phyloP scores from a whole-genome alignment of 2,888 invertebrate species.

The Aricia artaxerxes region DNA sequence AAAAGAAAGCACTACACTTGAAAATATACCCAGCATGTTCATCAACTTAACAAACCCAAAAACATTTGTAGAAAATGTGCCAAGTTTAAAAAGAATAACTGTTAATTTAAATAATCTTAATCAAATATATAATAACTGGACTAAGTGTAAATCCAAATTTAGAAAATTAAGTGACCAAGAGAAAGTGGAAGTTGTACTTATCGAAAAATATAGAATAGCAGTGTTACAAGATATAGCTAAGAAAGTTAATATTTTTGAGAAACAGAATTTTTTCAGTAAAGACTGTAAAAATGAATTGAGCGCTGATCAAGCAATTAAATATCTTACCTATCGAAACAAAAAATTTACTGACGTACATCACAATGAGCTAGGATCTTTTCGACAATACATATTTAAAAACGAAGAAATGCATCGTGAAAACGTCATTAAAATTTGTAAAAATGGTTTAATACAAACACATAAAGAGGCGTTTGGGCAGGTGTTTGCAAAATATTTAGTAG shows the following conservation, averaged over 20 bases:
- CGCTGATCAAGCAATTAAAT: conserved; percentile 21
- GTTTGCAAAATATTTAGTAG: conserved; percentile 9
- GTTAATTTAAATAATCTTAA: neutral
- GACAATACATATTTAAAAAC: conserved; percentile 29
- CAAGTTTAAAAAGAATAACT: neutral
- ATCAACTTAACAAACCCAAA: neutral
- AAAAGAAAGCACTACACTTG: neutral
- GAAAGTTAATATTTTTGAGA: neutral
- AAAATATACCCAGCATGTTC: neutral
- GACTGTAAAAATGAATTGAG: neutral
- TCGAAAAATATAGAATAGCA: conserved; percentile 26
- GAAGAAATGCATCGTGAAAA: conserved; percentile 21
- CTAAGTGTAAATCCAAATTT: neutral
- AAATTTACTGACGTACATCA: conserved; percentile 4
- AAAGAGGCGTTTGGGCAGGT: neutral
- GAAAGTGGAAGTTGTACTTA: conserved; percentile 1
- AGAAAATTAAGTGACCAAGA: neutral
- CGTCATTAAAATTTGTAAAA: conserved; percentile 6
- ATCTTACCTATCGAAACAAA: conserved; percentile 1
- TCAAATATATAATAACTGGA: conserved; percentile 2
- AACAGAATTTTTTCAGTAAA: conserved; percentile 1
- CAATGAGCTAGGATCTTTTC: conserved; percentile 16
- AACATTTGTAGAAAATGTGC: neutral
- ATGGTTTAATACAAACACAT: conserved; percentile 1
- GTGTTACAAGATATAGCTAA: conserved; percentile 16